Base-by-base conservation (phyloP, 2,113 vertebrate species). In the Nothocercus julius region DNA sequence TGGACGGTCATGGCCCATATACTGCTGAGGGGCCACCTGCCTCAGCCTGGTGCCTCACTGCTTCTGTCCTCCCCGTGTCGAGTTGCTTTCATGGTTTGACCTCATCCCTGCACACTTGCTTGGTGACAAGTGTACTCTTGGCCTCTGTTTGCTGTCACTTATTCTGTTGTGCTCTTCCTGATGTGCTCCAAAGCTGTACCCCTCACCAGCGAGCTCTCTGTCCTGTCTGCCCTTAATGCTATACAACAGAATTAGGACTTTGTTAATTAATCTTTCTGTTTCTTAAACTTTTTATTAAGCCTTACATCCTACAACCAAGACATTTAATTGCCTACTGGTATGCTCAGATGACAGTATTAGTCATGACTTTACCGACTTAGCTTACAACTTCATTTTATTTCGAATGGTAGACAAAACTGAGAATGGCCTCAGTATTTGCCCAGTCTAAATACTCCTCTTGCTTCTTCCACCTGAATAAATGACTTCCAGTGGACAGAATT, bases 31-130 rank as follows among this genome's bases (percentile, higher is more conserved):
- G 53, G 53, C 53, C 27, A 30, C 53, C 53, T 54, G 53, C 53
- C 5, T 12, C 1, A 12, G 36, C 14, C 47, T 77, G 3, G 0
- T 1, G 3, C 19, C 32, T 68, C 36, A 54, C n/a, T 21, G 8
- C 4, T 6, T 11, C 16, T 11, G 30, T 28, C 13, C 54, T 45
- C 1, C 3, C 14, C 7, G 19, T 1, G 0, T 13, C 2, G 1
- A 13, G 17, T 14, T 73, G 16, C 16, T 11, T 7, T 8, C 40
- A 0, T 59, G 32, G 9, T 16, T 59, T 12, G 30, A 1, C 53
- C 27, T 54, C 27, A 30, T 54, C 53, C 27, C 15, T 54, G 53
- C 53, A 54, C 13, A 54, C 53, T 28, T 54, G 53, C 53, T 28
- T 28, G 53, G 53, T 54, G 27, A 30, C 27, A 30, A 17, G 14